Percentiles rank a stretch among this genome's conserved stretches.
These are phyloP conservation scores for Caranx ignobilis DNA, from an alignment of 2,113 vertebrate genomes.

Conservation along the genomic window DNA sequence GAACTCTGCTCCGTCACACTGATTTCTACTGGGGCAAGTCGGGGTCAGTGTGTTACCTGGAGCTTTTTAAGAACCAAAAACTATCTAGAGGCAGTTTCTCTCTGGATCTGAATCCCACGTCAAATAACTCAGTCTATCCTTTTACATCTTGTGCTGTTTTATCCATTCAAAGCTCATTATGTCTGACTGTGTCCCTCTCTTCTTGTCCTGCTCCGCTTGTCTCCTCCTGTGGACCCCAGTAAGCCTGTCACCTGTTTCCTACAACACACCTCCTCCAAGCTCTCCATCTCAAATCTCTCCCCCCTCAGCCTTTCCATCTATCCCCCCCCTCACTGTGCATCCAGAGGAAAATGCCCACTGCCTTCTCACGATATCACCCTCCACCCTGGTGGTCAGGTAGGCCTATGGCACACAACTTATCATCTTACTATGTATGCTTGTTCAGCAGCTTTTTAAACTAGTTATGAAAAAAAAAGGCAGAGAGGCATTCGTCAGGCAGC, in stretches of 20 bases:
- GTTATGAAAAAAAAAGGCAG: neutral
- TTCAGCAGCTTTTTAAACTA: neutral
- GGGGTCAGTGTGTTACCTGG: no score
- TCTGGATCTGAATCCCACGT: no score
- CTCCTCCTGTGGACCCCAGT: conserved; percentile 35
- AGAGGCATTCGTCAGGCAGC: neutral
- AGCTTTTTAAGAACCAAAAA: no score
- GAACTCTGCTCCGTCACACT: neutral
- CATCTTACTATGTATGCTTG: neutral
- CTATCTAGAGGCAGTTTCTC: no score
- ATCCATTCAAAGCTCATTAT: neutral
- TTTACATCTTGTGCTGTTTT: no score
- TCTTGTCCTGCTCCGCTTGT: neutral
- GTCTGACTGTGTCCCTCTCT: conserved; percentile 32
- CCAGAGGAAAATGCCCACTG: neutral
- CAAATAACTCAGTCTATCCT: no score
- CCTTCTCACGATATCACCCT: conserved; percentile 59
- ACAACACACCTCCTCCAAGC: conserved; percentile 16
- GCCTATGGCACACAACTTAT: neutral
- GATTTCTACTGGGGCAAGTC: neutral
- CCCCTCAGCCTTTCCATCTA: neutral
- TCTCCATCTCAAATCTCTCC: conserved; percentile 26
- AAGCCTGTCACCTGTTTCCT: conserved; percentile 41
- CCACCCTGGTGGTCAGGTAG: conserved; percentile 73
- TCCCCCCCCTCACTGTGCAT: neutral